Base-by-base conservation (phyloP, 2,797 vertebrate species). In the Pseudomugil tenellus region DNA sequence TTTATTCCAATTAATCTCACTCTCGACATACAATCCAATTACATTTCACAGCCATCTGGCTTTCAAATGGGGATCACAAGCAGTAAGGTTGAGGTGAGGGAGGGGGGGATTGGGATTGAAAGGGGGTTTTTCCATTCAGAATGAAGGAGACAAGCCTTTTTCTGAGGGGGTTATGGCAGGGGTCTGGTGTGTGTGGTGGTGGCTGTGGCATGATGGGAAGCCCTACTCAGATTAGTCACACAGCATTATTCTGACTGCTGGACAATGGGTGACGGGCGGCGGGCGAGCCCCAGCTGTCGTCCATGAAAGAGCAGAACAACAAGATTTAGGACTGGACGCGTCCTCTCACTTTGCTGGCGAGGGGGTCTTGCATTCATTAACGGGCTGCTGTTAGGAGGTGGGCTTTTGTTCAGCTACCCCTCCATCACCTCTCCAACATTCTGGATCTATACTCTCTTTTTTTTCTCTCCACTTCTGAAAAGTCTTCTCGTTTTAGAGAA, bases 261-360 rank as follows among this genome's bases (percentile, higher is more conserved):
- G 94, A 98, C 96, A 98, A 97, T 95, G 92, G 96, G 86, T 82
- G 88, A 92, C 90, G 94, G 94, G 93, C 95, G 95, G 93, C 94
- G 84, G 92, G 95, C 94, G 93, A 95, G 94, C 94, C 96, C 96
- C 96, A 97, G 96, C 96, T 98, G 96, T 96, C 96, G 94, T 89
- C 90, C 93, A 91, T 96, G 95, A 96, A 97, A 96, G 94, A 93
- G 94, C 94, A 92, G 90, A 92, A 95, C 96, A 96, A 96, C 95
- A 95, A 97, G 96, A 96, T 96, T 97, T 96, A 96, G 95, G 95
- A 92, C 95, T 93, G 94, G 92, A 95, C 87, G 96, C 96, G 94
- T 96, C 93, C 90, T 89, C 93, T 91, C 92, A 94, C 95, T 95
- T 93, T 88, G 93, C 93, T 80, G 88, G 85, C 76, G 83, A 90